A percentile compares a stretch with the other conserved stretches of the same genome.
These are phyloP conservation scores for Thereva unica DNA, from an alignment of 2,888 invertebrate species.

Conservation along the genomic window DNA sequence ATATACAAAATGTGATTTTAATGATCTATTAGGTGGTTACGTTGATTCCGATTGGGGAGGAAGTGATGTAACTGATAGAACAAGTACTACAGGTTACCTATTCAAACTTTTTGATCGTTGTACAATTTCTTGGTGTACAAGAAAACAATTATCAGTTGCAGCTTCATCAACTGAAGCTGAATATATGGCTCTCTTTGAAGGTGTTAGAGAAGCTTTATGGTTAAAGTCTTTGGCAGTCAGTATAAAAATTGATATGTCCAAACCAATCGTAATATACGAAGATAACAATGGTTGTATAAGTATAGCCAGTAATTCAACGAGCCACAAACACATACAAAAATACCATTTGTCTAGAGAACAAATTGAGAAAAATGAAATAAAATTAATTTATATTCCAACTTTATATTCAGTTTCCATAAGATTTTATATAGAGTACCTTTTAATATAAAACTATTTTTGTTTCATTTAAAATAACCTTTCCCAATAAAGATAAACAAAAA, in stretches of 20 bases:
- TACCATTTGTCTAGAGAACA: constrained; percentile 33
- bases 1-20: constrained; percentile 26
- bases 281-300: constrained; percentile 37
- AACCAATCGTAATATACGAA: constrained; percentile 34
- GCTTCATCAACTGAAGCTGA: constrained; percentile 23
- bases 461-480: too few species aligned
- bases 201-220: constrained; percentile 29
- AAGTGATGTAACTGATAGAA: constrained; percentile 31
- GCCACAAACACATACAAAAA: constrained; percentile 36
- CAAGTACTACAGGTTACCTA: constrained; percentile 40
- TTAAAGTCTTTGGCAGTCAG: constrained; percentile 29
- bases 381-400: constrained; percentile 37
- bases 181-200: constrained; percentile 24
- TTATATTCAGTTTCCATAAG: too few species aligned
- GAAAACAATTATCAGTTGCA: constrained; percentile 33
- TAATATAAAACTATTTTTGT: too few species aligned
- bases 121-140: constrained; percentile 35
- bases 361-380: constrained; percentile 38
- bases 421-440: too few species aligned
- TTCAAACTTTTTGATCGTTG: constrained; percentile 37
- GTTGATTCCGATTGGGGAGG: constrained; percentile 38
- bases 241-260: constrained; percentile 19
- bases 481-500: too few species aligned
- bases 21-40: constrained; percentile 34
- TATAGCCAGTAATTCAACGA: constrained; percentile 38